Evolutionary conservation across 2,888 invertebrate species (phyloP).

Genomic region (Drosophila prolongata): DNA sequence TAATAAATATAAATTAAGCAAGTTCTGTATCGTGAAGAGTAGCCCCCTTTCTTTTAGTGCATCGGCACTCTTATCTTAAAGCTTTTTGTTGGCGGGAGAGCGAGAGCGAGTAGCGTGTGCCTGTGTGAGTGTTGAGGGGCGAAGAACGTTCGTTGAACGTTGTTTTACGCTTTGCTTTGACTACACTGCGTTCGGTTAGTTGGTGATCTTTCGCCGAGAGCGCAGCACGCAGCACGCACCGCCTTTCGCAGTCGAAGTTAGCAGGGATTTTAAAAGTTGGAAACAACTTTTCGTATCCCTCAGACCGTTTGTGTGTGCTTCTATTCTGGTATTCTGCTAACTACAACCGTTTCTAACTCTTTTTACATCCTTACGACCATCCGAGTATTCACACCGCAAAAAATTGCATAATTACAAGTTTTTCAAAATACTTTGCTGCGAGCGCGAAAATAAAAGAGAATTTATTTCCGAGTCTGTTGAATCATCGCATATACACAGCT

Average conservation of each 20-base stretch:
- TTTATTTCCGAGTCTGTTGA: slow-evolving; percentile 35
- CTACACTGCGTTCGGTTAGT: slow-evolving; percentile 74
- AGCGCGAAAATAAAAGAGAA: slow-evolving; percentile 40
- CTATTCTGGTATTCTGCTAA: slow-evolving; percentile 27
- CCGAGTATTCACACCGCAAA: slow-evolving; percentile 18
- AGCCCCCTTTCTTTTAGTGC: slow-evolving; percentile 10
- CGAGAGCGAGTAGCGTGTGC: slow-evolving; percentile 20
- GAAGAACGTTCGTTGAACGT: slow-evolving; percentile 46
- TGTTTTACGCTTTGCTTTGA: slow-evolving; percentile 42
- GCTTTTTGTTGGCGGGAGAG: slow-evolving; percentile 47
- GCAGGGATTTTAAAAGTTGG: slow-evolving; percentile 24
- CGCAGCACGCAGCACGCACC: slow-evolving; percentile 65
- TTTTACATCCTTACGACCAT: slow-evolving; percentile 10
- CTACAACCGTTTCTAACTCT: slow-evolving; percentile 20
- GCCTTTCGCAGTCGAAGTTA: slow-evolving; percentile 23
- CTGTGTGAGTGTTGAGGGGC: slow-evolving; percentile 64
- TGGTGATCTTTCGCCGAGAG: slow-evolving; percentile 82
- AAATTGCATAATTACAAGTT: slow-evolving; percentile 45
- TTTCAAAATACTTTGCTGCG: slow-evolving; percentile 31
- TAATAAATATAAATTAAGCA: too few species aligned
- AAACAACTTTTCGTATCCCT: slow-evolving; percentile 43
- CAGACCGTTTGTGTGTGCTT: slow-evolving; percentile 18
- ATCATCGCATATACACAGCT: slow-evolving; percentile 32
- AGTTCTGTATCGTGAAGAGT: too few species aligned
- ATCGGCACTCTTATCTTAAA: slow-evolving; percentile 40